phyloP scores from a whole-genome alignment of 2,113 vertebrate genomes.

The Neolamprologus tretocephalus region DNA sequence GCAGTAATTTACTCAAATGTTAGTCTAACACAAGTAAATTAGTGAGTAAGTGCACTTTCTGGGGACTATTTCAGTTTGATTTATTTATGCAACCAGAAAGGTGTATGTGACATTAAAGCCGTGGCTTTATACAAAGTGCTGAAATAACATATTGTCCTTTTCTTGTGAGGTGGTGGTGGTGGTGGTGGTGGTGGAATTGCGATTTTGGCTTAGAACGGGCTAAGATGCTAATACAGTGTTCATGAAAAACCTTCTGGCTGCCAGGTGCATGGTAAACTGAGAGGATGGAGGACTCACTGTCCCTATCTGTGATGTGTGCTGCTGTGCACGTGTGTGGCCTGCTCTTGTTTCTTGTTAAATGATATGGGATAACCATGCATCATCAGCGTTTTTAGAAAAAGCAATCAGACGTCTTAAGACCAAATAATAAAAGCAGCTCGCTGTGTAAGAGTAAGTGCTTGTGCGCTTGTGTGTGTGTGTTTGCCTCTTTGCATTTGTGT shows the following conservation, averaged over 20 bases:
- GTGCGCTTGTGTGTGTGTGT: neutral
- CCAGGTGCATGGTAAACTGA: neutral
- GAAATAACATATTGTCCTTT: neutral
- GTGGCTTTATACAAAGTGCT: neutral
- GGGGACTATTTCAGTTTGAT: neutral
- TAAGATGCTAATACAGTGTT: neutral
- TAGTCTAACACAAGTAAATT: neutral
- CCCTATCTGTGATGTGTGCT: conserved; percentile 33
- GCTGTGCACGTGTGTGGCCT: conserved; percentile 28
- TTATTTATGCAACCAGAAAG: neutral
- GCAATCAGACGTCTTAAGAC: conserved; percentile 7
- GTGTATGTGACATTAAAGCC: neutral
- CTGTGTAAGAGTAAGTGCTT: neutral
- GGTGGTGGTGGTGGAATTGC: neutral
- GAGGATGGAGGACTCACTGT: neutral
- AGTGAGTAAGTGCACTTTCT: neutral
- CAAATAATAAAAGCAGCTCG: conserved; percentile 7
- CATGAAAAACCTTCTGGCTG: conserved; percentile 10
- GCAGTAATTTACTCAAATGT: neutral
- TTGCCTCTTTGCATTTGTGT: conserved; percentile 29
- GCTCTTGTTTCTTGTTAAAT: conserved; percentile 1
- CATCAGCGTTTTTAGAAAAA: conserved; percentile 22
- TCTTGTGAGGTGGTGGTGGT: neutral
- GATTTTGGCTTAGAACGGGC: neutral
- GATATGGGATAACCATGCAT: conserved; percentile 24